These are phyloP conservation scores for Apotomis betuletana DNA, from an alignment of 2,888 invertebrate species.

Conservation along the genomic window DNA sequence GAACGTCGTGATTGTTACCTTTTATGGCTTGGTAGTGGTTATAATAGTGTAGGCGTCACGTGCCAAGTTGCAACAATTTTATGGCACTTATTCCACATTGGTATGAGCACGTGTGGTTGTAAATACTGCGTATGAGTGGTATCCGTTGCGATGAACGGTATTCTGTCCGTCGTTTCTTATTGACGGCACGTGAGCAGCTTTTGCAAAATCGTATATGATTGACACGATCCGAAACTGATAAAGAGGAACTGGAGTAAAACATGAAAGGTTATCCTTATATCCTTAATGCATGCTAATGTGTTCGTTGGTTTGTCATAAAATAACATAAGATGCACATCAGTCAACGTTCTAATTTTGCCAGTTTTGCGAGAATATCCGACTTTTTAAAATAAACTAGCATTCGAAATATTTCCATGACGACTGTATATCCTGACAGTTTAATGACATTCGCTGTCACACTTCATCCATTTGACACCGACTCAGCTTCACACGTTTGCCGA, in stretches of 20 bases:
- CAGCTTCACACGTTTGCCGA: not conserved
- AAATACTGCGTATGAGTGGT: conserved; percentile 8
- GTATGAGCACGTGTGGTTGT: conserved; percentile 18
- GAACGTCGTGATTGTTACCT: not conserved
- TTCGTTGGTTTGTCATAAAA: too few species aligned
- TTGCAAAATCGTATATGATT: not conserved
- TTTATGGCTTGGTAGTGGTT: not conserved
- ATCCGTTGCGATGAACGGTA: conserved; percentile 10
- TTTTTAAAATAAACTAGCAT: too few species aligned
- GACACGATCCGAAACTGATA: not conserved
- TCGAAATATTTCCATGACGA: too few species aligned
- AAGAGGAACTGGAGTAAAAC: not conserved
- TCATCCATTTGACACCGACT: conserved; percentile 10
- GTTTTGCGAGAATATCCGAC: too few species aligned
- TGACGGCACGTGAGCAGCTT: not conserved
- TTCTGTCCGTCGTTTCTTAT: conserved; percentile 11
- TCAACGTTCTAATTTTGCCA: too few species aligned
- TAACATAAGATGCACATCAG: too few species aligned
- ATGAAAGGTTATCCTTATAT: too few species aligned
- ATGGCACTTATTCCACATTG: conserved; percentile 20
- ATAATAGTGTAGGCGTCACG: not conserved
- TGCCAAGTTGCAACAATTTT: conserved; percentile 11
- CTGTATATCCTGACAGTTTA: not conserved
- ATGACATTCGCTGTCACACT: conserved; percentile 4
- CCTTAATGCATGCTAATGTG: too few species aligned